Evolutionary conservation across 2,888 invertebrate genomes (phyloP).

Genomic region (Lepas anatifera): DNA sequence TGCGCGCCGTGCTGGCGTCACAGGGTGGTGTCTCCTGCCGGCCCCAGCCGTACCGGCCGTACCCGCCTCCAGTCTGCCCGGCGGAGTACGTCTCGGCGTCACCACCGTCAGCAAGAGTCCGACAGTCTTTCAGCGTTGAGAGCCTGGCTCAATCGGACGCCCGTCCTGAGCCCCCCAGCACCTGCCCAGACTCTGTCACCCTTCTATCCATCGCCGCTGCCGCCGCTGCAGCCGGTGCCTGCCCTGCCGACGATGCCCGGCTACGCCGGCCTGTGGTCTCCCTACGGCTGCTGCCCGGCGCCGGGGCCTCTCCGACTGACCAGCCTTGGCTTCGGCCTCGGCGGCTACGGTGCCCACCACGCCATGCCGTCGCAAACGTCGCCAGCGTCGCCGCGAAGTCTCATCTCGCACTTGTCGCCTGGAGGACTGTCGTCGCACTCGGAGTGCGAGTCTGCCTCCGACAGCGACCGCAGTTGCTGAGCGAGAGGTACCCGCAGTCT

Average conservation of each 20-base stretch:
- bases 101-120: conserved; percentile 14
- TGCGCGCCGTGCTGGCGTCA: conserved; percentile 36
- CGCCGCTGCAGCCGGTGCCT: conserved; percentile 16
- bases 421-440: background rate
- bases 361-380: background rate
- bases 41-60: conserved; percentile 15
- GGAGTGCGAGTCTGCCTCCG: background rate
- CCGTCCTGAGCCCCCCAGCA: conserved; percentile 11
- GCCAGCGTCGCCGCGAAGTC: too few relatives aligned
- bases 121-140: conserved; percentile 23
- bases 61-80: conserved; percentile 19
- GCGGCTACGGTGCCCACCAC: background rate
- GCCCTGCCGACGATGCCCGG: background rate
- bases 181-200: conserved; percentile 13
- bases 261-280: background rate
- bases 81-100: conserved; percentile 14
- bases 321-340: background rate
- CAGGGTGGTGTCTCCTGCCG: conserved; percentile 14
- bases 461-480: conserved; percentile 4
- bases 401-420: background rate
- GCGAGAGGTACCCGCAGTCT: too few relatives aligned
- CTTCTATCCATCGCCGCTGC: conserved; percentile 16
- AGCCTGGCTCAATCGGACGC: conserved; percentile 23
- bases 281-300: background rate
- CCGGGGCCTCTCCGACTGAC: background rate